Percentiles rank a stretch among this genome's conserved stretches.
Conservation (phyloP, 2,888 invertebrate species). For the Melipona beecheii region DNA sequence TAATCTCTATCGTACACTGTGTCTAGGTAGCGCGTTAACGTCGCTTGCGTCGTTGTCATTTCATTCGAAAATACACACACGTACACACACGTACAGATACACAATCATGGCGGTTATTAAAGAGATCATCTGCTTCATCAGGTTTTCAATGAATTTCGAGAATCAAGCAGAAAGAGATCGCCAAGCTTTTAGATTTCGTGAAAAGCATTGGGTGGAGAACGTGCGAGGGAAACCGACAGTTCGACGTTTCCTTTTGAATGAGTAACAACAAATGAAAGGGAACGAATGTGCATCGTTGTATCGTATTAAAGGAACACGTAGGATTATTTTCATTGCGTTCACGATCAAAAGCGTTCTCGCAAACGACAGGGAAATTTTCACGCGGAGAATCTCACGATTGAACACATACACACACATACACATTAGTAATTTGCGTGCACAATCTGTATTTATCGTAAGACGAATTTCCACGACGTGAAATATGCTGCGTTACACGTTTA, state of each 20-base stretch:
- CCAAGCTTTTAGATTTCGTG: conserved; percentile 38
- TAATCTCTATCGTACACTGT: conserved; percentile 61
- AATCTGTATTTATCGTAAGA: conserved; percentile 56
- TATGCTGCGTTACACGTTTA: conserved; percentile 46
- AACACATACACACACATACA: neutral
- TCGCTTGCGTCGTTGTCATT: conserved; percentile 75
- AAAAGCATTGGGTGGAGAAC: neutral
- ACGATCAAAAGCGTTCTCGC: conserved; percentile 27
- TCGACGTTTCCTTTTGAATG: neutral
- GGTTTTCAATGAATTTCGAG: conserved; percentile 21
- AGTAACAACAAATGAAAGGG: neutral
- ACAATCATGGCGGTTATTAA: neutral
- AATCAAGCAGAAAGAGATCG: conserved; percentile 13
- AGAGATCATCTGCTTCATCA: neutral
- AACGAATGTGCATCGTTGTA: neutral
- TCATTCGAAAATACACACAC: conserved; percentile 50
- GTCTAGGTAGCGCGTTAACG: conserved; percentile 74
- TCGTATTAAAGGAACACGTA: neutral
- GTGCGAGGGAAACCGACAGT: neutral
- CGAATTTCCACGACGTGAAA: conserved; percentile 35
- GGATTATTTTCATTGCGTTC: conserved; percentile 52
- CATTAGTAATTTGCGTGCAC: conserved; percentile 55
- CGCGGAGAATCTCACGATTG: conserved; percentile 33
- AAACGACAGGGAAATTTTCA: conserved; percentile 1
- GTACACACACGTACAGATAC: neutral